Conservation (phyloP, 35 echinoderm and acorn worm species). For the Lytechinus variegatus region DNA sequence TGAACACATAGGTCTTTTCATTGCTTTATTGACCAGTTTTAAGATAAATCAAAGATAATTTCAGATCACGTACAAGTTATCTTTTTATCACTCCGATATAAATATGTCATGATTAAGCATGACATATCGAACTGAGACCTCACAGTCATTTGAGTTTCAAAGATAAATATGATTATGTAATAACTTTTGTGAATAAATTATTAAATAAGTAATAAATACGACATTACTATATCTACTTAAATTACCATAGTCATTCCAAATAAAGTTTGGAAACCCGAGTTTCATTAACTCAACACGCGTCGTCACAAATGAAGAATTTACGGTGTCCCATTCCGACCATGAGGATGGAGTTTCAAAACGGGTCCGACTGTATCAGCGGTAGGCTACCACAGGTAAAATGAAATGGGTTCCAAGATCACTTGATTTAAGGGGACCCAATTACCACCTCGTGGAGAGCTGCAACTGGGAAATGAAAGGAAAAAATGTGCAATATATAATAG, state of each 20-base stretch:
- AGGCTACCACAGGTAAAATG: background rate
- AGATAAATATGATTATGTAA: background rate
- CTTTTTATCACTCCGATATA: no score
- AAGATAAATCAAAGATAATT: no score
- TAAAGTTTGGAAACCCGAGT: background rate
- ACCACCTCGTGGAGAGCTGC: background rate
- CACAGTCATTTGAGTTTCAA: background rate
- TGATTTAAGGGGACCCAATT: background rate
- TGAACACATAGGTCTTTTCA: no score
- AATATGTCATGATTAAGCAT: no score
- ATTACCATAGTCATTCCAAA: background rate
- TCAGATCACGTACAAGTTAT: no score
- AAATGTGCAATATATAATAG: background rate
- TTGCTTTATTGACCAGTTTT: no score
- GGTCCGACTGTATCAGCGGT: background rate
- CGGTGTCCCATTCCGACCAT: background rate
- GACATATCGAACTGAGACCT: background rate
- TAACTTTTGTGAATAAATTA: background rate
- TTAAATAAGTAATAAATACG: background rate
- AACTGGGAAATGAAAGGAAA: background rate
- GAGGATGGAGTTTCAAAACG: background rate
- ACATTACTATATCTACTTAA: background rate
- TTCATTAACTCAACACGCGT: background rate
- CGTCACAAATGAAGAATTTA: background rate
- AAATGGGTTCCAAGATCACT: background rate